Evolutionary conservation across 2,797 vertebrate genomes (phyloP), one percentile per base, ranked within the genome.

Genomic region (Schizopygopsis pylzovi): DNA sequence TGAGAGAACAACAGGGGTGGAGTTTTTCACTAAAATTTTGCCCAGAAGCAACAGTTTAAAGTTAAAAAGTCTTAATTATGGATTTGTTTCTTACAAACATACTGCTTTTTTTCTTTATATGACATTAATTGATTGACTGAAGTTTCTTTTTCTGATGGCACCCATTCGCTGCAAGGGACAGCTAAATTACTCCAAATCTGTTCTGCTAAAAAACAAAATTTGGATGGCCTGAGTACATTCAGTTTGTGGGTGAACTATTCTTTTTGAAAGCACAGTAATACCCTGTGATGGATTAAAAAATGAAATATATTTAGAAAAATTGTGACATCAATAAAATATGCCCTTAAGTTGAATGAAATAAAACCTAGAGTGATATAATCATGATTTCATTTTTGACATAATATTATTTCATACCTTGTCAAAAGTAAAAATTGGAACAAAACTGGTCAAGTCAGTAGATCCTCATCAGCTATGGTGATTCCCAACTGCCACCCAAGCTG

Each of bases 381-480:
- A n/a, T 54, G 4, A 18, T 28, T 28, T 37, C 7, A n/a, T n/a
- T 20, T 65, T 37, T 25, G 9, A 67, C 43, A 49, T 41, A 67
- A 25, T n/a, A 47, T 75, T 37, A 79, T 22, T n/a, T 82, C 95
- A 93, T 96, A 96, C 95, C 95, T 95, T 93, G 85, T 86, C 82
- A 93, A 94, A 94, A 90, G 89, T 90, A 91, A 94, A 92, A 91
- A 93, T 91, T 89, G 87, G 88, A 92, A 93, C 86, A 91, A 92
- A 83, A 91, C 93, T 92, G 91, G 73, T 82, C 87, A 76, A 90
- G 89, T 95, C 90, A 95, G 92, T 80, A 89, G 92, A 93, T 93
- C 94, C 92, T 94, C 95, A 96, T 96, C 92, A 90, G 95, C 92
- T 93, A 93, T 75, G 92, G 83, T 90, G 91, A 90, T 91, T 83